Evolutionary conservation across 2,888 invertebrate species (phyloP).

Genomic region (Melanchra persicariae): DNA sequence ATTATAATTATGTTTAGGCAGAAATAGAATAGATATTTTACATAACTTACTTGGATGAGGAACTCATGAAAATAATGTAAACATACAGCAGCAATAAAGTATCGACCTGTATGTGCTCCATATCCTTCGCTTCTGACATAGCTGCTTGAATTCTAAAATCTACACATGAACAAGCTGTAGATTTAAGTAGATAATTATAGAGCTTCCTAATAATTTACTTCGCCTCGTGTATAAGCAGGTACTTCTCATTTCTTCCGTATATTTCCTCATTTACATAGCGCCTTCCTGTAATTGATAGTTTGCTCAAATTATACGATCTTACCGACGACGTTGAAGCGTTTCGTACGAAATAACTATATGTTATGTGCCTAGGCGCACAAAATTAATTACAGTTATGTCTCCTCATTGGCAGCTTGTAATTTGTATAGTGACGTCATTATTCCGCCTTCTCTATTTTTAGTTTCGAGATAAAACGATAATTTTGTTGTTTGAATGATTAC

Average conservation of each 20-base stretch:
- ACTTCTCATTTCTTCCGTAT: slow-evolving; percentile 24
- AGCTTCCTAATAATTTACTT: slow-evolving; percentile 34
- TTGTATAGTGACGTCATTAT: slow-evolving; percentile 52
- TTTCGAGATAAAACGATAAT: slow-evolving; percentile 34
- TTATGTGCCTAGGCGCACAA: slow-evolving; percentile 39
- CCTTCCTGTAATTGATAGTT: slow-evolving; percentile 54
- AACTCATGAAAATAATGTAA: neutral
- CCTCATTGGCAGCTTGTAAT: slow-evolving; percentile 52
- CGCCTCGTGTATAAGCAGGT: neutral
- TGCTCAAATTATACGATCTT: slow-evolving; percentile 53
- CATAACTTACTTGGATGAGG: neutral
- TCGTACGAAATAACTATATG: slow-evolving; percentile 48
- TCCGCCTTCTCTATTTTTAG: slow-evolving; percentile 46
- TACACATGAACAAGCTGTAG: slow-evolving; percentile 15
- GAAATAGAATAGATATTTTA: too few species aligned
- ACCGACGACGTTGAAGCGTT: slow-evolving; percentile 39
- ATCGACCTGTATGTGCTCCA: slow-evolving; percentile 16
- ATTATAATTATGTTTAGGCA: too few species aligned
- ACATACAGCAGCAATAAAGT: slow-evolving; percentile 6
- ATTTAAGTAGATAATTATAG: slow-evolving; percentile 8
- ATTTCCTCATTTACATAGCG: slow-evolving; percentile 54
- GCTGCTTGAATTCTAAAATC: slow-evolving; percentile 24
- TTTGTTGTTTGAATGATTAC: slow-evolving; percentile 10
- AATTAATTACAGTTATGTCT: slow-evolving; percentile 57
- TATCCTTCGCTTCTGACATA: slow-evolving; percentile 14